Evolutionary conservation across 2,888 invertebrate species (phyloP).

Genomic region (Tortricodes alternella): DNA sequence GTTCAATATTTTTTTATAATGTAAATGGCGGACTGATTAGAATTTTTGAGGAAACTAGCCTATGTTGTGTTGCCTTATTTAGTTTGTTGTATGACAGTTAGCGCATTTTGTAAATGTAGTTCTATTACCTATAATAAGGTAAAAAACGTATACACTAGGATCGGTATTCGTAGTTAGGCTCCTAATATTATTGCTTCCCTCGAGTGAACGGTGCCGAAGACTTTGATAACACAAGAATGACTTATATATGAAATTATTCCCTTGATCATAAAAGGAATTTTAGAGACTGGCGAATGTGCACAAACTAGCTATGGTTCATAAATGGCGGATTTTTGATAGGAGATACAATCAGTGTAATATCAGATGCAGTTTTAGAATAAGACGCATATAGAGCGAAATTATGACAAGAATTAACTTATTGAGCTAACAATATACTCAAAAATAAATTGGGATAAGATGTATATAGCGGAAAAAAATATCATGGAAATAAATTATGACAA

Average conservation of each 20-base stretch:
- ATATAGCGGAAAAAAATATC: constrained; percentile 3
- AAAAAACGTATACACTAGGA: background rate
- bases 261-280: too few species aligned
- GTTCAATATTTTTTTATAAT: too few species aligned
- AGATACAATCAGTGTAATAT: background rate
- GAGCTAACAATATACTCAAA: constrained; percentile 12
- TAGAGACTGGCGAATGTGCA: background rate
- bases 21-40: too few species aligned
- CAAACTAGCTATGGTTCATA: background rate
- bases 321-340: background rate
- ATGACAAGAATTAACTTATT: constrained; percentile 14
- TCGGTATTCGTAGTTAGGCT: background rate
- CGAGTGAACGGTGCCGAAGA: too few species aligned
- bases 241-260: too few species aligned
- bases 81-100: background rate
- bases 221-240: too few species aligned
- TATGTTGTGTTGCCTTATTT: constrained; percentile 8
- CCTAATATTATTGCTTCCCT: too few species aligned
- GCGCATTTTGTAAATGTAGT: background rate
- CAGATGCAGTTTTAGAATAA: background rate
- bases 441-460: constrained; percentile 10
- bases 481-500: constrained; percentile 2
- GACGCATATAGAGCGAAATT: background rate
- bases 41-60: too few species aligned
- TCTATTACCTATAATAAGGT: background rate